Percentiles rank a stretch among this genome's conserved stretches.
phyloP scores from a whole-genome alignment of 2,797 vertebrate species.

The Novumbra hubbsi region DNA sequence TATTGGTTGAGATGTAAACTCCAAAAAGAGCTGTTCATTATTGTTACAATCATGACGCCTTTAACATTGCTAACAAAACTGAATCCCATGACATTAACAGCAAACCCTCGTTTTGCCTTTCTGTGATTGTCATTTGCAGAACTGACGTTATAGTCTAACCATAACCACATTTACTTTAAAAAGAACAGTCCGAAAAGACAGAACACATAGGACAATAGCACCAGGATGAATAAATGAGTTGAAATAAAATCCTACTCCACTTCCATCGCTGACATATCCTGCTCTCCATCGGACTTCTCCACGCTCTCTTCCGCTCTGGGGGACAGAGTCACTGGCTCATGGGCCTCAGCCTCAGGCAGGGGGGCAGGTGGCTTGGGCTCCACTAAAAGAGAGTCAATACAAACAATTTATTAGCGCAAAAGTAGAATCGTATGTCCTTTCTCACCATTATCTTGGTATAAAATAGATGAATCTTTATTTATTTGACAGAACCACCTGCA shows the following conservation, averaged over 20 bases:
- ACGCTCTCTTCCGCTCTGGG: slow-evolving; percentile 43
- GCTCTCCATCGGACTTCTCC: slow-evolving; percentile 72
- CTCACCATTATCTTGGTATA: too few relatives aligned
- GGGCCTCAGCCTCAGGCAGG: slow-evolving; percentile 41
- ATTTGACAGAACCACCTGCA: slow-evolving; percentile 44
- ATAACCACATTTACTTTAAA: not conserved
- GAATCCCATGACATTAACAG: slow-evolving; percentile 29
- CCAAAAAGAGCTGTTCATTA: slow-evolving; percentile 20
- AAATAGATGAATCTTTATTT: too few relatives aligned
- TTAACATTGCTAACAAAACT: slow-evolving; percentile 27
- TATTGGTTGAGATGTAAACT: slow-evolving; percentile 27
- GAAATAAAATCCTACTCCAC: slow-evolving; percentile 78
- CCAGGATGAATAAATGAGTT: slow-evolving; percentile 20
- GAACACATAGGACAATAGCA: slow-evolving; percentile 24
- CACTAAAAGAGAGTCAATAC: slow-evolving; percentile 41
- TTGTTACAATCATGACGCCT: slow-evolving; percentile 17
- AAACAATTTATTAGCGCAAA: not conserved
- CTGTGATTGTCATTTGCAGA: slow-evolving; percentile 32
- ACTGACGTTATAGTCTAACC: slow-evolving; percentile 34
- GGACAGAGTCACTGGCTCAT: slow-evolving; percentile 41
- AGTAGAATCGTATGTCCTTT: too few relatives aligned
- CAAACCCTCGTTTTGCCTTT: slow-evolving; percentile 20
- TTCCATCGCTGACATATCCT: slow-evolving; percentile 81
- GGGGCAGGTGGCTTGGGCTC: slow-evolving; percentile 43
- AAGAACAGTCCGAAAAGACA: slow-evolving; percentile 2